Evolutionary conservation across 1,140 invertebrate species (phyloP), one percentile per base, ranked within the genome.

Genomic region (Trichonephila clavata): DNA sequence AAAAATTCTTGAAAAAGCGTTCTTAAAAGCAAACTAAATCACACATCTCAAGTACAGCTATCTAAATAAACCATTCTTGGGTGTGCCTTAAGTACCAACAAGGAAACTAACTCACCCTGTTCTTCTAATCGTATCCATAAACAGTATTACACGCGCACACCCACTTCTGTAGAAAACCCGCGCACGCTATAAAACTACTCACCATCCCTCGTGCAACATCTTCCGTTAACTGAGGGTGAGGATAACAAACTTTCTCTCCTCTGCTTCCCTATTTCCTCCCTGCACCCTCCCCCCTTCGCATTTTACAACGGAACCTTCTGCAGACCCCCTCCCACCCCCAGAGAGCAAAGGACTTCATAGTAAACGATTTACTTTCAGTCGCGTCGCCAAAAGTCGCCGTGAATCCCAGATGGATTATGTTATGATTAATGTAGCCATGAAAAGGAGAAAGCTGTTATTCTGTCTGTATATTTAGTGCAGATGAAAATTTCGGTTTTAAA

Each of bases 171-270:
- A 77, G 27, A 77, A 77, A 32, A 14, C 71, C 32, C 18, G 24
- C 18, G 71, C 27, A 50, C 50, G 71, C 16, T 32, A 77, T 77
- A 77, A 77, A 77, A 77, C 71, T 32, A 16, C 18, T 77, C 71
- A 27, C 27, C 71, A 77, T 77, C 71, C 71, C 27, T 13, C 27
- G 71, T 18, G 71, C 71, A 32, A 39, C 71, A 77, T 77, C 71
- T 77, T 77, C 71, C 71, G 71, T 77, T 77, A 77, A 39, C 71
- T 77, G 71, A 77, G 71, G 71, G 71, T 77, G 71, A 77, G 71
- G 71, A 77, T 77, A 77, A 77, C 71, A 77, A 77, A 77, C 71
- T 77, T 77, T 77, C 71, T 77, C 71, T 27, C 24, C 65, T 68
- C 8, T 24, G 24, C n/a, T 39, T 18, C 71, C 71, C 71, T 32